phyloP scores from a whole-genome alignment of 1,140 invertebrate genomes.

The Trichonephila clavata region DNA sequence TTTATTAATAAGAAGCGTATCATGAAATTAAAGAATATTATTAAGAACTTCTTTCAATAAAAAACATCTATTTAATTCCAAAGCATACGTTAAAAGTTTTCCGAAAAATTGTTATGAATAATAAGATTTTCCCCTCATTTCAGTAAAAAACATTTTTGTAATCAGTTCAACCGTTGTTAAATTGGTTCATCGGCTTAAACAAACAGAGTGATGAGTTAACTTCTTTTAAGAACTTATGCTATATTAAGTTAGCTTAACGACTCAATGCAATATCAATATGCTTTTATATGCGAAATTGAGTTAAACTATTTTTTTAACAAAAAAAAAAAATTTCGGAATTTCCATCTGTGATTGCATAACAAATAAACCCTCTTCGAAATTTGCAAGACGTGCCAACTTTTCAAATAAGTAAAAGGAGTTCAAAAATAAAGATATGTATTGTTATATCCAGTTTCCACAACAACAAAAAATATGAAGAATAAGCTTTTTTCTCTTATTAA shows the following conservation, averaged over 20 bases:
- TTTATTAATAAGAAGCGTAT: too few species aligned
- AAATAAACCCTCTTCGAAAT: background rate
- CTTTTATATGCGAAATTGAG: background rate
- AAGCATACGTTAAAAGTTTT: too few species aligned
- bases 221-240: background rate
- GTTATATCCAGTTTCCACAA: background rate
- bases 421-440: background rate
- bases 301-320: conserved; percentile 1
- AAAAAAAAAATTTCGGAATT: background rate
- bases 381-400: background rate
- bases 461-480: background rate
- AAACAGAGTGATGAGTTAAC: background rate
- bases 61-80: too few species aligned
- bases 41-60: too few species aligned
- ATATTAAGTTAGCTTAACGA: background rate
- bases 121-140: too few species aligned
- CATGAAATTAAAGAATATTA: too few species aligned
- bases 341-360: background rate
- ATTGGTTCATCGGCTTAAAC: background rate
- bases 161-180: background rate
- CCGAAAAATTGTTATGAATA: too few species aligned
- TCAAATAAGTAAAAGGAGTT: background rate
- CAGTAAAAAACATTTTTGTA: too few species aligned
- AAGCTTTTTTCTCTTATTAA: conserved; percentile 36
- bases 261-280: background rate